Evolutionary conservation across 2,888 invertebrate species (phyloP).

Genomic region (Scaptomyza tumidula): DNA sequence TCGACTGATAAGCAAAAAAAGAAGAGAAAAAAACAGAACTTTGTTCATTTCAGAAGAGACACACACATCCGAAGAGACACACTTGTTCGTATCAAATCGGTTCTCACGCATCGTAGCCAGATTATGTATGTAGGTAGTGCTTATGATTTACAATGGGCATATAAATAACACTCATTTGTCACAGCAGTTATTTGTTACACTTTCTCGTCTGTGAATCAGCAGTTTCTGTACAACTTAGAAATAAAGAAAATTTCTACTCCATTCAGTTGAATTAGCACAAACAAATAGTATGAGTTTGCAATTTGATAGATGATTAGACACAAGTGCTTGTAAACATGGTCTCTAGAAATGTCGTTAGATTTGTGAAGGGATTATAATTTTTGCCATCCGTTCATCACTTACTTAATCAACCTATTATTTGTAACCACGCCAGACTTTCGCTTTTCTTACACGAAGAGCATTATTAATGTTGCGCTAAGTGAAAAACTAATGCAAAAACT

Average conservation of each 20-base stretch:
- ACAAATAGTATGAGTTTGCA: slow-evolving; percentile 21
- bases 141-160: slow-evolving; percentile 13
- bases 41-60: slow-evolving; percentile 12
- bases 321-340: not conserved
- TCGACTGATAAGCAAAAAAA: slow-evolving; percentile 50
- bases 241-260: slow-evolving; percentile 16
- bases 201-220: slow-evolving; percentile 61
- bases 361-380: slow-evolving; percentile 1
- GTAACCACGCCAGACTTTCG: slow-evolving; percentile 46
- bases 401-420: slow-evolving; percentile 19
- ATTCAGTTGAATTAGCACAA: slow-evolving; percentile 23
- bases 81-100: slow-evolving; percentile 51
- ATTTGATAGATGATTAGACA: slow-evolving; percentile 12
- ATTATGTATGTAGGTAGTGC: not conserved
- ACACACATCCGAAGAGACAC: slow-evolving; percentile 10
- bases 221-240: slow-evolving; percentile 16
- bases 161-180: slow-evolving; percentile 41
- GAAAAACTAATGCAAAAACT: slow-evolving; percentile 32
- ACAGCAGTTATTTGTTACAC: slow-evolving; percentile 58
- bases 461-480: slow-evolving; percentile 47
- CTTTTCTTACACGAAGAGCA: slow-evolving; percentile 25
- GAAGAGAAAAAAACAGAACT: slow-evolving; percentile 2
- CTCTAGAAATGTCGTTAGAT: slow-evolving; percentile 1
- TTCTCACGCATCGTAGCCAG: slow-evolving; percentile 51
- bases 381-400: slow-evolving; percentile 11